Evolutionary conservation across 2,113 vertebrate genomes (phyloP).

Genomic region (Aspidoscelis tigris): DNA sequence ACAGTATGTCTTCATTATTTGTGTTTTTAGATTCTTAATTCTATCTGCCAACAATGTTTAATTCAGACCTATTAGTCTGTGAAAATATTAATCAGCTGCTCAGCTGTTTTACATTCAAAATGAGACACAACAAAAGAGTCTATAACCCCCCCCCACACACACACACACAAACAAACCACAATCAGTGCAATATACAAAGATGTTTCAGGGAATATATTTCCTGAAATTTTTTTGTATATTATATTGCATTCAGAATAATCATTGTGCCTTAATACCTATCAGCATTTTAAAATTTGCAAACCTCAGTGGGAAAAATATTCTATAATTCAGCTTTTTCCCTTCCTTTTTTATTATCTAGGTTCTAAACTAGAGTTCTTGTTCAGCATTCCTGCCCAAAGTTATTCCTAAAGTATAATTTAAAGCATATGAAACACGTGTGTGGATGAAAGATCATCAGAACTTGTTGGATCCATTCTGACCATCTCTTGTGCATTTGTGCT

Average conservation of each 20-base stretch:
- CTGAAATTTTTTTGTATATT: constrained; percentile 17
- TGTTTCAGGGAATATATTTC: no score
- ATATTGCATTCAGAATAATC: no score
- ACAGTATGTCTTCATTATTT: no score
- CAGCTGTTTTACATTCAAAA: no score
- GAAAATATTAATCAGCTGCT: background rate
- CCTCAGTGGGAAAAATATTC: background rate
- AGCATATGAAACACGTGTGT: background rate
- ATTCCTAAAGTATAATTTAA: background rate
- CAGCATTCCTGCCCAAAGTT: background rate
- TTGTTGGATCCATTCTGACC: constrained; percentile 7
- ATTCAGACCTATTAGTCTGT: background rate
- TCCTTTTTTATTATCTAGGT: background rate
- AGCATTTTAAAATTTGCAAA: constrained; percentile 10
- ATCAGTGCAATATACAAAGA: no score
- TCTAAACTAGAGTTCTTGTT: background rate
- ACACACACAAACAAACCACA: no score
- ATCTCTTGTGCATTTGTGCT: no score
- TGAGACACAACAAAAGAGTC: no score
- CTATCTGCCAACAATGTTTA: background rate
- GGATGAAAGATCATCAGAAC: background rate
- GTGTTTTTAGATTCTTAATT: background rate
- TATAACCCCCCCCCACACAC: no score
- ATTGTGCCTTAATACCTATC: background rate
- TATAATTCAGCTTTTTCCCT: background rate